Evolutionary conservation across 1,140 invertebrate species (phyloP).

Genomic region (Nymphalis io): DNA sequence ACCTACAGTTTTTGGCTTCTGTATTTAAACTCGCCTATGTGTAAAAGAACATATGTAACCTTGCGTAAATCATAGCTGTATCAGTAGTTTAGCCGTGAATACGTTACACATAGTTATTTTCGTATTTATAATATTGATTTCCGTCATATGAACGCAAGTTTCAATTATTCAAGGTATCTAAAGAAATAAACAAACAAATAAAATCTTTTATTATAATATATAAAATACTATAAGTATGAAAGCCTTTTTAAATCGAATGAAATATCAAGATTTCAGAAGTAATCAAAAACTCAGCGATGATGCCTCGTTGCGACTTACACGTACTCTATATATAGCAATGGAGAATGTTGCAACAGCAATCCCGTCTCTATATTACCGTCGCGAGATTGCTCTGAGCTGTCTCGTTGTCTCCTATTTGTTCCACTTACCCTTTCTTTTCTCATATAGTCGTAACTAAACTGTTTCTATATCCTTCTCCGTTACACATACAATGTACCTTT

Average conservation of each 20-base stretch:
- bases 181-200: no score
- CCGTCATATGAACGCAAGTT: no score
- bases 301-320: not conserved
- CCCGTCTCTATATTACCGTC: constrained; percentile 5
- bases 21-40: no score
- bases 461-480: not conserved
- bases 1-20: no score
- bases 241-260: not conserved
- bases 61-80: no score
- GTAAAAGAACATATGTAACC: no score
- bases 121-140: no score
- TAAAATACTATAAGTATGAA: no score
- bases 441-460: constrained; percentile 8
- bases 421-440: constrained; percentile 22
- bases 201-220: no score
- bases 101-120: no score
- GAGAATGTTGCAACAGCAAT: constrained; percentile 9
- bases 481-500: not conserved
- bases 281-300: not conserved
- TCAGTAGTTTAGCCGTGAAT: no score
- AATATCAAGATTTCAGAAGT: constrained; percentile 2
- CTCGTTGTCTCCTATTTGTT: constrained; percentile 22
- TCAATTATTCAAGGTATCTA: no score
- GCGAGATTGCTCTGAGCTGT: constrained; percentile 25
- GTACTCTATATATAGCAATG: not conserved